phyloP scores from a whole-genome alignment of 2,888 invertebrate species.

The Cinara cedri region DNA sequence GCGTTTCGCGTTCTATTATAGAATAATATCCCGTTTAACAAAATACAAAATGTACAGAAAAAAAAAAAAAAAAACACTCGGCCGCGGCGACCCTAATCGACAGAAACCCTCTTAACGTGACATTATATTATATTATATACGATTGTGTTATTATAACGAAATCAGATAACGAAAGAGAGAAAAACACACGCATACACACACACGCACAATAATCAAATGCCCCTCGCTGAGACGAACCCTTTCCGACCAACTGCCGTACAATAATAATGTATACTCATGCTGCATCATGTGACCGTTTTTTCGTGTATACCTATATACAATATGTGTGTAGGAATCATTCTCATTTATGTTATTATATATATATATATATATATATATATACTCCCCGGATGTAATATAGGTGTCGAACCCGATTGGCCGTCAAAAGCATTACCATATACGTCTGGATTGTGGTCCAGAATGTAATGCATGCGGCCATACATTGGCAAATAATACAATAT shows the following conservation, averaged over 20 bases:
- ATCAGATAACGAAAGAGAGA: conserved; percentile 53
- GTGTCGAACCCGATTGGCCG: too few species aligned
- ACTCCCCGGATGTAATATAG: too few species aligned
- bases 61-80: conserved; percentile 24
- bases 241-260: conserved; percentile 41
- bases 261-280: not conserved
- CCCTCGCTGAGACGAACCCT: conserved; percentile 50
- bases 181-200: conserved; percentile 32
- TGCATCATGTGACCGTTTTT: not conserved
- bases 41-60: not conserved
- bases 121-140: conserved; percentile 31
- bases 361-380: not conserved
- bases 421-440: too few species aligned
- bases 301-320: not conserved
- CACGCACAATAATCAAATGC: conserved; percentile 29
- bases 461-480: too few species aligned
- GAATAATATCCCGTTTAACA: conserved; percentile 25
- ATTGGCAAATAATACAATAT: too few species aligned
- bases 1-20: conserved; percentile 37
- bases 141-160: conserved; percentile 53
- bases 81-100: conserved; percentile 47
- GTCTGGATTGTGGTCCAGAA: too few species aligned
- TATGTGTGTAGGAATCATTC: not conserved
- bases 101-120: conserved; percentile 45
- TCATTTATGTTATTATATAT: not conserved